A percentile compares a stretch with the other conserved stretches of the same genome.
These are phyloP conservation scores for Pogonocichla stellata DNA, from an alignment of 2,113 vertebrate species.

Conservation along the genomic window DNA sequence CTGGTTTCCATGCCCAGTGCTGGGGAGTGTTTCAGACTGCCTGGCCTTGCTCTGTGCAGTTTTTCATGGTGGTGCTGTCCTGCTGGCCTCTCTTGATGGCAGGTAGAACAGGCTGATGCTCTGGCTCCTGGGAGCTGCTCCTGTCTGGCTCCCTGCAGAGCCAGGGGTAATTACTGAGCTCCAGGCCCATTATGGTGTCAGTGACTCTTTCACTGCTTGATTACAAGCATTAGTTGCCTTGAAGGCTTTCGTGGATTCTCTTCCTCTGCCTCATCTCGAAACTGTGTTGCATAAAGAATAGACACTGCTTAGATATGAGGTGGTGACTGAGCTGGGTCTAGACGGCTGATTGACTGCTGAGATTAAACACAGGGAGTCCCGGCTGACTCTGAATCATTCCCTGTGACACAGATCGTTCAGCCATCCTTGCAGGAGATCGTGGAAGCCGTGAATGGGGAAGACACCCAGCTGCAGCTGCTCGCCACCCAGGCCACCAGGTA, in stretches of 20 bases:
- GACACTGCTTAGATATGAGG: conserved; percentile 18
- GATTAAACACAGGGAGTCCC: conserved; percentile 16
- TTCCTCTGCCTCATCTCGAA: conserved; percentile 38
- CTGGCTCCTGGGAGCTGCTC: background rate
- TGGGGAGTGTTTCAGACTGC: background rate
- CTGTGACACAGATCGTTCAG: conserved; percentile 63
- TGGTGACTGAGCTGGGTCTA: conserved; percentile 34
- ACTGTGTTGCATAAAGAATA: conserved; percentile 26
- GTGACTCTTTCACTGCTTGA: background rate
- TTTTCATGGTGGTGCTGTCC: background rate
- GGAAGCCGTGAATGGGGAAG: conserved; percentile 68
- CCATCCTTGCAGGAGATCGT: conserved; percentile 78
- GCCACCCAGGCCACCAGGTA: conserved; percentile 89
- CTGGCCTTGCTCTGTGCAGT: rapidly evolving
- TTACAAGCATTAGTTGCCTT: conserved; percentile 14
- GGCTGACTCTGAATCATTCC: conserved; percentile 25
- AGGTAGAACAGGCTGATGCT: conserved; percentile 35
- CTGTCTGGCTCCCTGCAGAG: conserved; percentile 8
- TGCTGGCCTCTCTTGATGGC: background rate
- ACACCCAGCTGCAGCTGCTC: conserved; percentile 67
- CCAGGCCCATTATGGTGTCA: background rate
- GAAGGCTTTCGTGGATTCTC: conserved; percentile 46
- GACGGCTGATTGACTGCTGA: background rate
- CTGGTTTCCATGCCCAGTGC: rapidly evolving
- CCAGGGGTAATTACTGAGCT: conserved; percentile 19